Conservation (phyloP, 92 coral and sea anemone genomes). For the Isaurus tuberculatus region DNA sequence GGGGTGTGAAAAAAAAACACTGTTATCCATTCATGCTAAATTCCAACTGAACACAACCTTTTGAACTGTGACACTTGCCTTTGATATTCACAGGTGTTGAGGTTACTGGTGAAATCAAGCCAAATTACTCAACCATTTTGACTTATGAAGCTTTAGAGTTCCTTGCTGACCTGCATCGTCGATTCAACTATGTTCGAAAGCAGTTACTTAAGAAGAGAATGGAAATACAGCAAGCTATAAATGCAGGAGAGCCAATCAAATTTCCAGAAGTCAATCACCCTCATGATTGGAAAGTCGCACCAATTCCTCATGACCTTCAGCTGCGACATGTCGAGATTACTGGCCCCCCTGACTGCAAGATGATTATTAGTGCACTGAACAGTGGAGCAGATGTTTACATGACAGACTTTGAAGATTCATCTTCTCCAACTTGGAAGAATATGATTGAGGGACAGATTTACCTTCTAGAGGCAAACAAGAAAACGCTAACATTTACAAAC, state of each 20-base stretch:
- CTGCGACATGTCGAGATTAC: constrained; percentile 98
- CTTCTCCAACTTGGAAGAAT: constrained; percentile 94
- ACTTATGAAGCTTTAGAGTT: constrained; percentile 90
- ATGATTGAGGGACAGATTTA: constrained; percentile 92
- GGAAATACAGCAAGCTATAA: constrained; percentile 79
- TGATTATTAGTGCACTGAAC: constrained; percentile 97
- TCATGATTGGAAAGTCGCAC: constrained; percentile 93
- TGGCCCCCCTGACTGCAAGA: constrained; percentile 96
- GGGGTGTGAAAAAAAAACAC: no score
- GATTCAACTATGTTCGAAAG: constrained; percentile 92
- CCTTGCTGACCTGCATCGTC: constrained; percentile 93
- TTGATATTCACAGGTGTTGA: constrained; percentile 78
- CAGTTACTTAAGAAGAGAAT: constrained; percentile 88
- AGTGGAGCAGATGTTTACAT: constrained; percentile 98
- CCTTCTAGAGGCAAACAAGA: constrained; percentile 89
- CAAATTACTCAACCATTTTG: constrained; percentile 74
- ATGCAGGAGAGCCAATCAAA: constrained; percentile 71
- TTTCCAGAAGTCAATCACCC: constrained; percentile 87
- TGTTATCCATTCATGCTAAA: not conserved
- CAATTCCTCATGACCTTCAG: constrained; percentile 94
- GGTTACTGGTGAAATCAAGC: constrained; percentile 81
- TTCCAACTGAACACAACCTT: not conserved
- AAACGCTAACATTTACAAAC: constrained; percentile 79
- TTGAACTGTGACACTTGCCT: not conserved
- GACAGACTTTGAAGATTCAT: constrained; percentile 99